A percentile compares a stretch with the other conserved stretches of the same genome.
phyloP scores from a whole-genome alignment of 1,140 invertebrate genomes.

The Latrodectus geometricus region DNA sequence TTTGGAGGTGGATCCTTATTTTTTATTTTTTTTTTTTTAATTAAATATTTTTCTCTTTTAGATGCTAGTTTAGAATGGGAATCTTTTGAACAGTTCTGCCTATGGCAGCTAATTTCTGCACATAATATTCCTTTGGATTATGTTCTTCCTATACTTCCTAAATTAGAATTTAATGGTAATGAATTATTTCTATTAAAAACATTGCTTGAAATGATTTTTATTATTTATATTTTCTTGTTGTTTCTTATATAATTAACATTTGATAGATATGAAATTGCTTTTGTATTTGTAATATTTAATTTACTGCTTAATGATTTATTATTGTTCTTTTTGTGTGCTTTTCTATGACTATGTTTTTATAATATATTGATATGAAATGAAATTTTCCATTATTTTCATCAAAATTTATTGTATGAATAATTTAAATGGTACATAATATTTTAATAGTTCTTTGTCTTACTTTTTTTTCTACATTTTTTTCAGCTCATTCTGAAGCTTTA shows the following conservation, averaged over 20 bases:
- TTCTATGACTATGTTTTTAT: too few species aligned
- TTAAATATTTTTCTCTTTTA: constrained; percentile 66
- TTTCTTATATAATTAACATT: too few species aligned
- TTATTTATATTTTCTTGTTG: too few species aligned
- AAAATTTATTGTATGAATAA: too few species aligned
- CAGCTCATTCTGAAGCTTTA: constrained; percentile 89
- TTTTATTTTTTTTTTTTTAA: not conserved
- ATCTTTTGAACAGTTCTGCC: constrained; percentile 94
- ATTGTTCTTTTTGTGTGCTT: too few species aligned
- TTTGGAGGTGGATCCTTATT: too few species aligned
- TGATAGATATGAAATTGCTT: too few species aligned
- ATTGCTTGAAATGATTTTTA: not conserved
- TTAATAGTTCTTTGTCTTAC: too few species aligned
- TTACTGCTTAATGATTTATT: not conserved
- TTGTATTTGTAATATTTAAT: too few species aligned
- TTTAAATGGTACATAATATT: too few species aligned
- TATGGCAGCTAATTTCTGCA: constrained; percentile 94
- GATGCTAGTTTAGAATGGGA: constrained; percentile 93
- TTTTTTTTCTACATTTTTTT: constrained; percentile 64
- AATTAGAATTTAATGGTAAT: constrained; percentile 79
- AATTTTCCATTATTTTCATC: too few species aligned
- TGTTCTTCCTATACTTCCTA: constrained; percentile 88
- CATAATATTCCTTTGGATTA: constrained; percentile 92
- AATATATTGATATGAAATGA: too few species aligned
- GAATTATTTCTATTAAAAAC: not conserved